Percentiles rank a stretch among this genome's conserved stretches.
These are phyloP conservation scores for Allophyes oxyacanthae DNA, from an alignment of 2,888 invertebrate genomes.

Conservation along the genomic window DNA sequence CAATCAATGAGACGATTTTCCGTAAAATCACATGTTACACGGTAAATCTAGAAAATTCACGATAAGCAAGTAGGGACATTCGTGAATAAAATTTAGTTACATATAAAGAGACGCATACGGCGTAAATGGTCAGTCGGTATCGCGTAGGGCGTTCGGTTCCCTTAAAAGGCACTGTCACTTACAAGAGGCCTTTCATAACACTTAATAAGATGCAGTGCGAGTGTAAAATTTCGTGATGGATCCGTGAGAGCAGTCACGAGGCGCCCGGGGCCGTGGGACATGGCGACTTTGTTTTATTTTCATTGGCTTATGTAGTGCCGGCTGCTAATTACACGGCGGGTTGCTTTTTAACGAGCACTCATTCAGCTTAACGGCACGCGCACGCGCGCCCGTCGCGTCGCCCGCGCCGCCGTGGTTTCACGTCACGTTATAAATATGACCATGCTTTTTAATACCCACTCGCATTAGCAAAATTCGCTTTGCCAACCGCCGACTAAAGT, in stretches of 20 bases:
- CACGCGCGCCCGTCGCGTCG: conserved; percentile 54
- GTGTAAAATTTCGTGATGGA: conserved; percentile 85
- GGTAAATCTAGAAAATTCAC: conserved; percentile 21
- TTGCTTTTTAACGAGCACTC: conserved; percentile 83
- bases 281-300: conserved; percentile 77
- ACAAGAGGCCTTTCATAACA: conserved; percentile 82
- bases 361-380: conserved; percentile 80
- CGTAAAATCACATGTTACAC: conserved; percentile 3
- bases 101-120: conserved; percentile 46
- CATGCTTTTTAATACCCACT: conserved; percentile 58
- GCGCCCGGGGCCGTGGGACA: conserved; percentile 79
- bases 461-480: conserved; percentile 55
- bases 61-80: neutral
- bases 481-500: conserved; percentile 42
- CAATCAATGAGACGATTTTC: conserved; percentile 2
- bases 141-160: conserved; percentile 67
- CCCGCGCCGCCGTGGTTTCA: conserved; percentile 51
- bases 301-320: conserved; percentile 71
- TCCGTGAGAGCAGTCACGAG: conserved; percentile 84
- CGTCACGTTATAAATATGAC: conserved; percentile 65
- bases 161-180: conserved; percentile 83
- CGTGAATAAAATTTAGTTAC: conserved; percentile 29
- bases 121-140: conserved; percentile 50
- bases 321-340: conserved; percentile 82
- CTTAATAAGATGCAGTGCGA: conserved; percentile 83